Percentiles rank a stretch among this genome's conserved stretches.
Conservation (phyloP, 2,113 vertebrate species). For the Noturus placidus region DNA sequence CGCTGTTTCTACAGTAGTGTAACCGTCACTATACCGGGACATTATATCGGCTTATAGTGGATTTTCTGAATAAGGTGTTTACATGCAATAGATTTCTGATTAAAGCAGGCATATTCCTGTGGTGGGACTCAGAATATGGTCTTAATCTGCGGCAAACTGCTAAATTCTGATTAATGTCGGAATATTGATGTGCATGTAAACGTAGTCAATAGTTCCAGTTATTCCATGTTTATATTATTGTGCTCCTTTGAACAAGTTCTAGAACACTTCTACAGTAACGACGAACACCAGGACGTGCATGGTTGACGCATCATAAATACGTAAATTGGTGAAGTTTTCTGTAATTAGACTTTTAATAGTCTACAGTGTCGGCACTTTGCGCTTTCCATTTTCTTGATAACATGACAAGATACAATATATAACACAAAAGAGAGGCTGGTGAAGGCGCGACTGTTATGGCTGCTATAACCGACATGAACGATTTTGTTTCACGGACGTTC, state of each 20-base stretch:
- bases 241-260: background rate
- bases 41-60: too few relatives aligned
- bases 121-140: too few relatives aligned
- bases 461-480: background rate
- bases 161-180: too few relatives aligned
- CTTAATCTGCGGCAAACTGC: too few relatives aligned
- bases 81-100: too few relatives aligned
- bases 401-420: background rate
- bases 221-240: background rate
- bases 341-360: background rate
- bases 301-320: background rate
- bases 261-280: background rate
- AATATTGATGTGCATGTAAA: too few relatives aligned
- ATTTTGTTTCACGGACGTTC: background rate
- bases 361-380: background rate
- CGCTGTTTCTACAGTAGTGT: too few relatives aligned
- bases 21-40: too few relatives aligned
- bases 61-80: too few relatives aligned
- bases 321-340: background rate
- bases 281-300: background rate
- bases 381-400: background rate
- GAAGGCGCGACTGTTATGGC: too few relatives aligned
- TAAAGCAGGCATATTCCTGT: too few relatives aligned
- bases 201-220: background rate
- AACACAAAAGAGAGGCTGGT: too few relatives aligned